Base-by-base conservation (phyloP, 2,113 vertebrate species). In the Alethe diademata region DNA sequence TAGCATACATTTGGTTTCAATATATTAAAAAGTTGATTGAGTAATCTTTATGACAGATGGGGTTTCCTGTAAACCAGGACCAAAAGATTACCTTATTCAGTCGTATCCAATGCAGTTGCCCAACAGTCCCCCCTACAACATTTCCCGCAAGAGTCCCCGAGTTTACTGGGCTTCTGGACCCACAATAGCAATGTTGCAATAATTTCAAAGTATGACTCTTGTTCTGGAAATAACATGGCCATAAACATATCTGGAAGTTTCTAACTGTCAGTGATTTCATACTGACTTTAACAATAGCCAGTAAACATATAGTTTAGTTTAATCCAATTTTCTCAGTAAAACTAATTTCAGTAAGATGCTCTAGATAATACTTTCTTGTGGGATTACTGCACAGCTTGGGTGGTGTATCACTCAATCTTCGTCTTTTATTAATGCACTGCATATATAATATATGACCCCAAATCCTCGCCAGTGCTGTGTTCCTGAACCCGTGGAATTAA, bases 1-100 rank as follows among this genome's bases (percentile, higher is more conserved):
- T 53, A 85, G 61, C 23, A 29, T 54, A 62, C 85, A 73, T 93
- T 96, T 95, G 81, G 22, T 95, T 96, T 79, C 86, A 95, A 95
- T 96, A 62, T 36, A 86, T 54, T 76, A 51, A 79, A 73, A 76
- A 66, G 24, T 12, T 47, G 84, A 94, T 88, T 87, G 85, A 58
- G 88, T 74, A 93, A 94, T 93, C 71, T 85, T 93, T 90, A 94
- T 1, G 0, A 82, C 51, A 70, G 78, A 90, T 25, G 67, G 86
- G 64, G 36, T 92, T 96, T 96, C 71, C 88, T 70, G 67, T 96
- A 83, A 93, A 70, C 70, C 45, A 19, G 66, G 64, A 91, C 81
- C 61, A 74, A 95, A 79, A 90, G 14, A 56, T 91, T 72, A 95
- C 78, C 92, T 97, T 97, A 70, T 40, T 80, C 91, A 62, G 54